Evolutionary conservation across 2,888 invertebrate species (phyloP), one percentile per base, ranked within the genome.

Genomic region (Microctonus aethiopoides): DNA sequence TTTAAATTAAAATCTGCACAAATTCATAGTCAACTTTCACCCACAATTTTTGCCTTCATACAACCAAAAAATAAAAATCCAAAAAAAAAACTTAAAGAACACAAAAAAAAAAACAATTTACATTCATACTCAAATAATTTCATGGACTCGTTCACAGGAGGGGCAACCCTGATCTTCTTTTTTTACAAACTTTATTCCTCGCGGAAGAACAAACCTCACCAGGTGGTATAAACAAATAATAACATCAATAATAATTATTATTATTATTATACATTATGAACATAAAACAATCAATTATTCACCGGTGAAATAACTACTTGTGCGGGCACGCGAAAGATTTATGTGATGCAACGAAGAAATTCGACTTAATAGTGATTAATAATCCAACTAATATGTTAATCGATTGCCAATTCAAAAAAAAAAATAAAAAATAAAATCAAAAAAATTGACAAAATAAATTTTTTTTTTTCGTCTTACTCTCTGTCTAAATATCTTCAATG

Each of bases 221-320:
- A 54, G 64, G 59, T 24, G 57, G 36, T 64, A 54, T n/a, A 64
- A 54, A 11, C 16, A 16, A n/a, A 54, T 54, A 26, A 56, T 46
- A 59, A 5, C 46, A 26, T 22, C 66, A 46, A 41, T 57, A 59
- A 57, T 57, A 66, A 57, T 64, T n/a, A 29, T 64, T n/a, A 57
- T 57, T 66, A 57, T 64, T n/a, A 29, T 64, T n/a, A 64, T 61
- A 68, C 36, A 26, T 36, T 66, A 39, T 59, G 46, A 16, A 46
- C 16, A 46, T 52, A 26, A 39, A 46, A 36, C 26, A 34, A 69
- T 64, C 56, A 57, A 69, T 69, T 69, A 69, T 69, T 69, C 69
- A 69, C 64, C 34, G 51, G 57, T 46, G 34, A 69, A 69, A 69
- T 59, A 41, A 41, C 69, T 26, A 64, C 64, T 59, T 69, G 69